A percentile compares a stretch with the other conserved stretches of the same genome.
Conservation (phyloP, 2,888 invertebrate species). For the Labia minor region DNA sequence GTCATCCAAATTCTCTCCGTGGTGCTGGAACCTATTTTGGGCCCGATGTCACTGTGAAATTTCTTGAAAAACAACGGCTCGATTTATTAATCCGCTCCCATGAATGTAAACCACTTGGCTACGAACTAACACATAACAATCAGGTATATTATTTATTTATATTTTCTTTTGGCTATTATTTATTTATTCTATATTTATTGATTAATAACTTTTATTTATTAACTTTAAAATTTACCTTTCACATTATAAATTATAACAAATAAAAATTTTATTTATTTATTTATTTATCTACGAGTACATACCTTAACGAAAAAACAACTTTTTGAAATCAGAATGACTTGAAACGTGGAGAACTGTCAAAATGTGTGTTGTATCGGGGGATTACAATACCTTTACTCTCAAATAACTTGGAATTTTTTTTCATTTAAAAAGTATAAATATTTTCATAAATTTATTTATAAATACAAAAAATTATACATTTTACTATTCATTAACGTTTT, state of each 20-base stretch:
- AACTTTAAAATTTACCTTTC: neutral
- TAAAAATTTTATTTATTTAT: neutral
- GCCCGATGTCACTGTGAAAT: constrained; percentile 70
- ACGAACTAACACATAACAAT: constrained; percentile 73
- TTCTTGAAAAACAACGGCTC: constrained; percentile 66
- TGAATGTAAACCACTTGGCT: constrained; percentile 88
- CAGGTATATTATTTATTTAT: constrained; percentile 46
- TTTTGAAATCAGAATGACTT: too few species aligned
- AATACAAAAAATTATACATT: too few species aligned
- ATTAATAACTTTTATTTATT: neutral
- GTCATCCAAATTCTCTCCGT: constrained; percentile 69
- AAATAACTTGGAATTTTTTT: too few species aligned
- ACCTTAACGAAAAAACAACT: too few species aligned
- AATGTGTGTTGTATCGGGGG: too few species aligned
- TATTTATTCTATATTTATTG: constrained; percentile 17
- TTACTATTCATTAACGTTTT: too few species aligned
- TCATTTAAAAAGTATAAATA: too few species aligned
- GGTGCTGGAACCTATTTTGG: constrained; percentile 92
- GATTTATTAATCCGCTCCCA: constrained; percentile 76
- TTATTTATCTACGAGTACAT: too few species aligned
- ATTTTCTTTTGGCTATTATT: too few species aligned
- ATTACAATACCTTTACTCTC: too few species aligned
- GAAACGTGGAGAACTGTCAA: too few species aligned
- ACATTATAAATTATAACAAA: constrained; percentile 4
- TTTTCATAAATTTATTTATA: too few species aligned